Evolutionary conservation across 1,140 invertebrate genomes (phyloP).

Genomic region (Eubasilissa regina): DNA sequence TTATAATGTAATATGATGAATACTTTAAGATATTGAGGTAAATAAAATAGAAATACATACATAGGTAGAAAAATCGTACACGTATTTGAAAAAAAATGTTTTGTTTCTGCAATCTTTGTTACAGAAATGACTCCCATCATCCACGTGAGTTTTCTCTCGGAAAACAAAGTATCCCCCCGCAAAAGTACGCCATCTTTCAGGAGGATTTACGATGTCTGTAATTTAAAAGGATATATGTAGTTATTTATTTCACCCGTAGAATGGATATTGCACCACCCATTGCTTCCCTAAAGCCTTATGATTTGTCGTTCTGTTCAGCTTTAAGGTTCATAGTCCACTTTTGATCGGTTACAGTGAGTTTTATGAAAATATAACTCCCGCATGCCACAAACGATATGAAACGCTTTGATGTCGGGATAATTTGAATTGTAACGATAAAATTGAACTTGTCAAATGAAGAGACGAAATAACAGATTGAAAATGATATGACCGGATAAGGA

Average conservation of each 20-base stretch:
- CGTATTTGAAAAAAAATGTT: background rate
- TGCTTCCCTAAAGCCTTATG: slow-evolving; percentile 13
- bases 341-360: background rate
- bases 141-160: background rate
- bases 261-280: slow-evolving; percentile 35
- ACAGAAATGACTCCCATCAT: background rate
- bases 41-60: too few relatives aligned
- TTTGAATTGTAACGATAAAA: background rate
- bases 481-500: too few relatives aligned
- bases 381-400: background rate
- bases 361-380: background rate
- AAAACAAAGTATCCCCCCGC: background rate
- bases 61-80: too few relatives aligned
- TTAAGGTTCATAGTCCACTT: background rate
- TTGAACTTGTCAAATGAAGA: background rate
- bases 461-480: background rate
- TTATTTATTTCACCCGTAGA: slow-evolving; percentile 47
- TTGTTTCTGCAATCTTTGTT: background rate
- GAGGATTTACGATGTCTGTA: slow-evolving; percentile 45
- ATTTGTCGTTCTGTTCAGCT: slow-evolving; percentile 36
- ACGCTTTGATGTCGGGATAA: background rate
- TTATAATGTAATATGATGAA: too few relatives aligned
- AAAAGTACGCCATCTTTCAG: background rate
- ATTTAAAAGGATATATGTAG: slow-evolving; percentile 51
- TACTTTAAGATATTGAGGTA: too few relatives aligned